These are phyloP conservation scores for Pandion haliaetus DNA, from an alignment of 2,113 vertebrate species.

Conservation along the genomic window DNA sequence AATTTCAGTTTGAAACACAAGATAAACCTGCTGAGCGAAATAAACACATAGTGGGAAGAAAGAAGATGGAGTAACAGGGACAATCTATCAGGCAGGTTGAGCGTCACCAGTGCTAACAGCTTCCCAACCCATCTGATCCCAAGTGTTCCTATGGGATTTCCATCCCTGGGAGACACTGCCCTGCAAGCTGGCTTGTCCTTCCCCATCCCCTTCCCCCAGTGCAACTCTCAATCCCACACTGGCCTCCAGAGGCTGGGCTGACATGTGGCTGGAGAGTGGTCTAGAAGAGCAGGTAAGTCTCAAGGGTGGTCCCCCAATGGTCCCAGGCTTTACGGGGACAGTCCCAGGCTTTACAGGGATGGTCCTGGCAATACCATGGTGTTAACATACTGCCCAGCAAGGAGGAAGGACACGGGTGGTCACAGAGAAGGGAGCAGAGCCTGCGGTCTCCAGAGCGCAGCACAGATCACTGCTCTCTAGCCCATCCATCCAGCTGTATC, in stretches of 20 bases:
- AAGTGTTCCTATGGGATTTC: background rate
- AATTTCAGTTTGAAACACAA: background rate
- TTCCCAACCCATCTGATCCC: background rate
- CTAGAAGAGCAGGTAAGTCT: background rate
- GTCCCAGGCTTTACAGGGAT: background rate
- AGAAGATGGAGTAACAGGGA: background rate
- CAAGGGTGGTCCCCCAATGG: rapidly evolving
- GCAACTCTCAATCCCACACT: rapidly evolving
- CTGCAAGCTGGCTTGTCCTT: background rate
- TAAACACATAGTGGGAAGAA: background rate
- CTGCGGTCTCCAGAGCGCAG: background rate
- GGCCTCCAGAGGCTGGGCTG: background rate
- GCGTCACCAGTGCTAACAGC: background rate
- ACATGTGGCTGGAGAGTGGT: background rate
- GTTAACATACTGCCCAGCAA: background rate
- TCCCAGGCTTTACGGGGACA: background rate
- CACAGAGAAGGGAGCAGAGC: background rate
- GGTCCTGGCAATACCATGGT: rapidly evolving
- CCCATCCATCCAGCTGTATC: background rate
- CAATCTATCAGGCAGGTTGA: background rate
- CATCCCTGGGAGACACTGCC: background rate
- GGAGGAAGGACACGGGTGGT: rapidly evolving
- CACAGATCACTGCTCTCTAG: background rate
- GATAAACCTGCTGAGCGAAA: background rate
- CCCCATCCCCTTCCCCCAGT: background rate